Evolutionary conservation across 2,888 invertebrate genomes (phyloP).

Genomic region (Drosophila macrospina): DNA sequence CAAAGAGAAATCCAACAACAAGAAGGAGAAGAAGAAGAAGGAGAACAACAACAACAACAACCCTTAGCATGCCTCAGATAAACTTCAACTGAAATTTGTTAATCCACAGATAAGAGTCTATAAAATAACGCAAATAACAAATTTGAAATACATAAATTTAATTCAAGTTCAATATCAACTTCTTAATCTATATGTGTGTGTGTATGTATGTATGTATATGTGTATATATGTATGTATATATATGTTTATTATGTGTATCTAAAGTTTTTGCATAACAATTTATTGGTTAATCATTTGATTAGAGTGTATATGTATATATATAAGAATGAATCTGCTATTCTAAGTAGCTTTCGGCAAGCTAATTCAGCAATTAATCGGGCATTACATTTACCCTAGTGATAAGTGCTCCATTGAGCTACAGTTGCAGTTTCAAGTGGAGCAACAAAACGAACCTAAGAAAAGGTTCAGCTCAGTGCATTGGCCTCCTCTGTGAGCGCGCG

Average conservation of each 20-base stretch:
- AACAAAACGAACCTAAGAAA: slow-evolving; percentile 14
- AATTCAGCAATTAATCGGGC: background rate
- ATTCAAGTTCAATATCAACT: background rate
- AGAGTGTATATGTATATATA: too few relatives aligned
- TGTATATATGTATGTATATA: too few relatives aligned
- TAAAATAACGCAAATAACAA: slow-evolving; percentile 5
- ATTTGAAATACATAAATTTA: background rate
- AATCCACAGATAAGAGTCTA: slow-evolving; percentile 22
- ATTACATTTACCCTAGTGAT: slow-evolving; percentile 1
- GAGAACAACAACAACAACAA: background rate
- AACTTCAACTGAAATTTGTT: slow-evolving; percentile 11
- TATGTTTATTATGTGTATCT: too few relatives aligned
- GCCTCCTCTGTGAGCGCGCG: slow-evolving; percentile 45
- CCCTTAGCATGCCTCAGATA: slow-evolving; percentile 18
- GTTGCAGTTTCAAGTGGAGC: slow-evolving; percentile 3
- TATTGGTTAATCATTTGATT: too few relatives aligned
- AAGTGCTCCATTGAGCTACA: slow-evolving; percentile 2
- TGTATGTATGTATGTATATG: too few relatives aligned
- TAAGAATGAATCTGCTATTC: too few relatives aligned
- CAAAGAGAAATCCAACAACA: background rate
- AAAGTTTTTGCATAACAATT: too few relatives aligned
- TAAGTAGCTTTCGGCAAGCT: too few relatives aligned
- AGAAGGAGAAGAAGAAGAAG: too few relatives aligned
- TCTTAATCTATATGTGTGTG: too few relatives aligned
- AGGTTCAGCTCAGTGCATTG: slow-evolving; percentile 49